Conservation (phyloP, 2,113 vertebrate species). For the Gnathonemus longibarbis region DNA sequence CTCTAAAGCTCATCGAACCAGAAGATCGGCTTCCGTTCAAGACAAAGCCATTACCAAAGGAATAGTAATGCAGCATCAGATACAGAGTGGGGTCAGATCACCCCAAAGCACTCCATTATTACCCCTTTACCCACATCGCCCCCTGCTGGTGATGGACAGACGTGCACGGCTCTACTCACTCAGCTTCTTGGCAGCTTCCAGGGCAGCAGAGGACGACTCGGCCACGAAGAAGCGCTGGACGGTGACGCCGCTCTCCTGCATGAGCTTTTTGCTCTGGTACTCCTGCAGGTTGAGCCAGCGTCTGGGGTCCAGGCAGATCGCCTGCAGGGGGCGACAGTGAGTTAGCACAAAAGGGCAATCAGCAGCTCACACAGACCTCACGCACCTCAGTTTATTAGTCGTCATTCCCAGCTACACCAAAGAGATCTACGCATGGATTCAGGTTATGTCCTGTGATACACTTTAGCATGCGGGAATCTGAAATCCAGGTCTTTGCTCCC, state of each 20-base stretch:
- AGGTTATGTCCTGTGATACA: neutral
- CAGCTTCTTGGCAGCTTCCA: conserved; percentile 85
- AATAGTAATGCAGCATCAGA: neutral
- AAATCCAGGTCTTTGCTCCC: neutral
- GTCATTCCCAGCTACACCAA: neutral
- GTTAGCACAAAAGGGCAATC: neutral
- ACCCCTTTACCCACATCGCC: neutral
- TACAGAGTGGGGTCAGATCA: neutral
- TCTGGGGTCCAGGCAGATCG: conserved; percentile 65
- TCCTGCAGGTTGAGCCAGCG: conserved; percentile 98
- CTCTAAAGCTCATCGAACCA: neutral
- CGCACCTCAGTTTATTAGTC: neutral
- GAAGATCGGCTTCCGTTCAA: neutral
- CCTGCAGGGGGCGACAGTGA: conserved; percentile 52
- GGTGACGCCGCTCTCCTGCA: conserved; percentile 86
- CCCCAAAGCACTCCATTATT: neutral
- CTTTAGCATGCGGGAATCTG: neutral
- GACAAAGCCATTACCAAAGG: neutral
- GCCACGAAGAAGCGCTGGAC: conserved; percentile 94
- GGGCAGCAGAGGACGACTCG: conserved; percentile 75
- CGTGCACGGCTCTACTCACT: conserved; percentile 65
- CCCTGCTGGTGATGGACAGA: neutral
- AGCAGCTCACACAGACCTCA: neutral
- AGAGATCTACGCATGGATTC: neutral
- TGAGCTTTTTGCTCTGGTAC: conserved; percentile 98